These are phyloP conservation scores for Amblyraja radiata DNA, from an alignment of 2,797 vertebrate species.

Conservation along the genomic window DNA sequence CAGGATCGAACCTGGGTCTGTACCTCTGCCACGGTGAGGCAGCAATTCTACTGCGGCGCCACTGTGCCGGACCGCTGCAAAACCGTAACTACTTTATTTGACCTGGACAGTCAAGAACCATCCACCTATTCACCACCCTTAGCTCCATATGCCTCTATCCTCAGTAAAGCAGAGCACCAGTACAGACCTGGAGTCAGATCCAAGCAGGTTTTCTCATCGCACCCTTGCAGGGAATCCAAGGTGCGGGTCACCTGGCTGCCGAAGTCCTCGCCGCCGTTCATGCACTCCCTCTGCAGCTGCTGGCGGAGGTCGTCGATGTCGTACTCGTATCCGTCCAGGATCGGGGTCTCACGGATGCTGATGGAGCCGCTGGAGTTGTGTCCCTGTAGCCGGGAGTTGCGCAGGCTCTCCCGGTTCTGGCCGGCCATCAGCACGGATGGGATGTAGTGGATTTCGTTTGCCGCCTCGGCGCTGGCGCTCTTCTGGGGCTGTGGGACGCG, in stretches of 20 bases:
- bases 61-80: too few species aligned
- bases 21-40: too few species aligned
- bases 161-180: too few species aligned
- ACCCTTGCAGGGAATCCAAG: slow-evolving; percentile 90
- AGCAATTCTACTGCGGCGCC: too few species aligned
- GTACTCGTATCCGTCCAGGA: slow-evolving; percentile 93
- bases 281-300: slow-evolving; percentile 93
- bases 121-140: neutral
- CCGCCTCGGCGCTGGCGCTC: slow-evolving; percentile 90
- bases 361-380: slow-evolving; percentile 91
- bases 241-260: slow-evolving; percentile 92
- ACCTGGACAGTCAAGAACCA: neutral
- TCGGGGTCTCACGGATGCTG: slow-evolving; percentile 93
- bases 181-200: slow-evolving; percentile 84
- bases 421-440: slow-evolving; percentile 92
- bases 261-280: slow-evolving; percentile 95
- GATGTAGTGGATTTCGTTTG: slow-evolving; percentile 99
- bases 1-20: too few species aligned
- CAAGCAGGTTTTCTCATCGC: slow-evolving; percentile 89
- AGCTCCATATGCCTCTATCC: neutral
- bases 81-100: too few species aligned
- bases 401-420: slow-evolving; percentile 87
- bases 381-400: slow-evolving; percentile 87
- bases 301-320: slow-evolving; percentile 95
- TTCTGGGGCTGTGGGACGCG: slow-evolving; percentile 95